These are phyloP conservation scores for Hermodice carunculata DNA, from an alignment of 2,888 invertebrate genomes.

Conservation along the genomic window DNA sequence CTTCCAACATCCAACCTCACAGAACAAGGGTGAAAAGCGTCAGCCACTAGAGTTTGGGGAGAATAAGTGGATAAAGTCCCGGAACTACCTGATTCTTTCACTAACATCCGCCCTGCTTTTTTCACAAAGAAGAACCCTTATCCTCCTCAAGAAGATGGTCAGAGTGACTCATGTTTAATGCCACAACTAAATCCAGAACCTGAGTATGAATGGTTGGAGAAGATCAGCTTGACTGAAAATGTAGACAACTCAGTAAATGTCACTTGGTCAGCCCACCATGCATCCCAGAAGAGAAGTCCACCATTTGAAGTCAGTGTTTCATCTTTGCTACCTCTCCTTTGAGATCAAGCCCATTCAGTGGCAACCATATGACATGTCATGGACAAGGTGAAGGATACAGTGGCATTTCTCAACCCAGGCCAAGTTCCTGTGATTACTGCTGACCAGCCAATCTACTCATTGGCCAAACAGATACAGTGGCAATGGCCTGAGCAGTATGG, in stretches of 20 bases:
- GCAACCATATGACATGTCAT: slow-evolving; percentile 35
- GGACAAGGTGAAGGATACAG: slow-evolving; percentile 18
- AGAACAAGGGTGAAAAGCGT: slow-evolving; percentile 19
- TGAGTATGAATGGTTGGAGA: slow-evolving; percentile 26
- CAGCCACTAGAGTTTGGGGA: slow-evolving; percentile 6
- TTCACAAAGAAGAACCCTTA: slow-evolving; percentile 22
- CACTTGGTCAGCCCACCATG: slow-evolving; percentile 28
- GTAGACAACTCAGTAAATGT: slow-evolving; percentile 5
- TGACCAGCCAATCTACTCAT: slow-evolving; percentile 53
- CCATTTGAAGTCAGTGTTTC: slow-evolving; percentile 17
- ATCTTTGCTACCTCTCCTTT: slow-evolving; percentile 16
- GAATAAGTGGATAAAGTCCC: slow-evolving; percentile 21
- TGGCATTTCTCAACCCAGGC: slow-evolving; percentile 44
- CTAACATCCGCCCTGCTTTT: slow-evolving; percentile 29
- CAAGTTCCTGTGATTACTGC: slow-evolving; percentile 47
- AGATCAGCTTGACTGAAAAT: slow-evolving; percentile 10
- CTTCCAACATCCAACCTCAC: slow-evolving; percentile 36
- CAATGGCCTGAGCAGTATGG: slow-evolving; percentile 48
- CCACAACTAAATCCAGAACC: background rate
- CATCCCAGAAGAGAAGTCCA: slow-evolving; percentile 5
- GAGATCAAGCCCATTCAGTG: slow-evolving; percentile 15
- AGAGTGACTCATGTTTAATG: background rate
- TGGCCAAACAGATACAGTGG: slow-evolving; percentile 56
- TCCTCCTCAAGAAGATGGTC: background rate
- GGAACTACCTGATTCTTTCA: slow-evolving; percentile 34